phyloP scores from a whole-genome alignment of 2,797 vertebrate genomes.

The Melanotaenia maccullochi region DNA sequence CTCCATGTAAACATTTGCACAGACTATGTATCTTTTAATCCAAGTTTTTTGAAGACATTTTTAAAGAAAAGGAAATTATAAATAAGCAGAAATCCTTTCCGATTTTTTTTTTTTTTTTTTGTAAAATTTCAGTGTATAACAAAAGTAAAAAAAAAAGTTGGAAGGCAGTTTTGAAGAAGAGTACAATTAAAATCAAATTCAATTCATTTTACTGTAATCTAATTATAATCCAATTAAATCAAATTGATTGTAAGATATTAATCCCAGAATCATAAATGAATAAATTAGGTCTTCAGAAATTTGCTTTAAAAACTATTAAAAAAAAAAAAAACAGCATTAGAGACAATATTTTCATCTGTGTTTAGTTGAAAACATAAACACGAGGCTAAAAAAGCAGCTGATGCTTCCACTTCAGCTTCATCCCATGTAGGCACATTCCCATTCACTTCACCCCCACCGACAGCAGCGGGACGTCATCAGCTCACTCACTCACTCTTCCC shows the following conservation, averaged over 20 bases:
- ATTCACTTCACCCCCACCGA: slow-evolving; percentile 20
- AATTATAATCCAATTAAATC: neutral
- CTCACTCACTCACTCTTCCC: slow-evolving; percentile 50
- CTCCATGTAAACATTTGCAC: neutral
- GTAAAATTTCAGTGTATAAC: neutral
- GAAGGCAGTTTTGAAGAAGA: neutral
- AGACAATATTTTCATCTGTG: neutral
- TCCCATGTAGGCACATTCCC: neutral
- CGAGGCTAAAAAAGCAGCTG: neutral
- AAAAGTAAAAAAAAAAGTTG: no score
- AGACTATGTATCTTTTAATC: neutral
- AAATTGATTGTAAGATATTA: neutral
- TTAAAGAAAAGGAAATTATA: neutral
- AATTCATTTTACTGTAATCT: neutral
- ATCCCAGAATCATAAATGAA: neutral
- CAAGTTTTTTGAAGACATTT: neutral
- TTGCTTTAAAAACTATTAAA: neutral
- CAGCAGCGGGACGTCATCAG: slow-evolving; percentile 34
- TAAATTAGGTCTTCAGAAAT: neutral
- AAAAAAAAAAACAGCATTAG: neutral
- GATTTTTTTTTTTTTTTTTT: no score
- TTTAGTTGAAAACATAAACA: neutral
- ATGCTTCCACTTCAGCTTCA: neutral
- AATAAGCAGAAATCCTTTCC: neutral
- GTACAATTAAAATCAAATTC: neutral